Conservation (phyloP, 92 coral and sea anemone genomes). For the Blastomussa wellsi region DNA sequence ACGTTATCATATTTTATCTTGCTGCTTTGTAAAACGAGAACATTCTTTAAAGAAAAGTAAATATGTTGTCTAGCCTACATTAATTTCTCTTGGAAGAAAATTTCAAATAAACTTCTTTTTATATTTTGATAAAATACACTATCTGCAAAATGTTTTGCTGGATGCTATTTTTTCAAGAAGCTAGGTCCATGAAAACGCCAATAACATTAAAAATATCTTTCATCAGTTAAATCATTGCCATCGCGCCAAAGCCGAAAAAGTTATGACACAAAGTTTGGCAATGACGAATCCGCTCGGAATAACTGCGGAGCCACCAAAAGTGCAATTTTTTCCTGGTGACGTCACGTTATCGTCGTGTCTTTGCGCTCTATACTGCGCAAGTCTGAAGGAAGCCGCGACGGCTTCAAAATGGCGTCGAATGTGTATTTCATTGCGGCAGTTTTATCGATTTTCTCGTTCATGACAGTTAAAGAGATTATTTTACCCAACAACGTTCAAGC, state of each 20-base stretch:
- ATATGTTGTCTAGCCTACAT: neutral
- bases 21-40: neutral
- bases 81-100: neutral
- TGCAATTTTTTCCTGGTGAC: neutral
- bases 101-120: neutral
- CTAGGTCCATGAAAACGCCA: too few relatives aligned
- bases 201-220: too few relatives aligned
- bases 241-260: too few relatives aligned
- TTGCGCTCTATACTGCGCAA: neutral
- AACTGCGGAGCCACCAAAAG: too few relatives aligned
- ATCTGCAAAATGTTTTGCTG: too few relatives aligned
- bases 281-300: too few relatives aligned
- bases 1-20: slow-evolving; percentile 6
- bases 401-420: slow-evolving; percentile 84
- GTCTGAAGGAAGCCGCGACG: slow-evolving; percentile 9
- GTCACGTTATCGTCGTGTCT: neutral
- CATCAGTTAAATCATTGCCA: too few relatives aligned
- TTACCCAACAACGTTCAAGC: slow-evolving; percentile 71
- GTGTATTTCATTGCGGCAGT: slow-evolving; percentile 58
- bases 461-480: slow-evolving; percentile 80
- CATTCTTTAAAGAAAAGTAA: neutral
- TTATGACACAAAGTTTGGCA: too few relatives aligned
- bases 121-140: too few relatives aligned
- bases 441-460: slow-evolving; percentile 67
- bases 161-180: too few relatives aligned